Evolutionary conservation across 2,888 invertebrate species (phyloP).

Genomic region (Geophilus truncorum): DNA sequence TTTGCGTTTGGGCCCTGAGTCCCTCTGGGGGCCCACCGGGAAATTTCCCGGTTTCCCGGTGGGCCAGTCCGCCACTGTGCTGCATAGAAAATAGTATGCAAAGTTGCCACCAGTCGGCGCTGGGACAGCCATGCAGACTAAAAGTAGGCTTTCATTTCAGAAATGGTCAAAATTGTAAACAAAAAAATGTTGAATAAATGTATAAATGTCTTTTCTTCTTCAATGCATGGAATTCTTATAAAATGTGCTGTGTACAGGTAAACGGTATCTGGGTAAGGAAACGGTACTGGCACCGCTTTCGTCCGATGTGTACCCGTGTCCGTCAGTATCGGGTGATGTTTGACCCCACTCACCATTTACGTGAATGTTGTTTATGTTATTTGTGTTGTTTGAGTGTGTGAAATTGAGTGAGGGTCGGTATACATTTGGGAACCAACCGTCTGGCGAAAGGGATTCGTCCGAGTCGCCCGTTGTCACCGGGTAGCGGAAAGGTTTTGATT

Average conservation of each 20-base stretch:
- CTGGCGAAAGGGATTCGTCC: constrained; percentile 7
- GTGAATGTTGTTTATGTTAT: too few relatives aligned
- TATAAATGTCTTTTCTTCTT: background rate
- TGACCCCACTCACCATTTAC: background rate
- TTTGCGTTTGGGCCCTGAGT: too few relatives aligned
- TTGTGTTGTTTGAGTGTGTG: background rate
- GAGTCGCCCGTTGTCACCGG: background rate
- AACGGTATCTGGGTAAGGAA: constrained; percentile 35
- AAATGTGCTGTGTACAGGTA: background rate
- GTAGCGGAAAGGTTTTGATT: background rate
- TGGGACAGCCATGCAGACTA: too few relatives aligned
- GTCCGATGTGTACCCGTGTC: constrained; percentile 40
- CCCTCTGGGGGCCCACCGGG: too few relatives aligned
- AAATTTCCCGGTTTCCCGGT: too few relatives aligned
- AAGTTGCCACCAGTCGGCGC: too few relatives aligned
- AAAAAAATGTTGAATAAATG: background rate
- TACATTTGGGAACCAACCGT: background rate
- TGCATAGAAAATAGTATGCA: background rate
- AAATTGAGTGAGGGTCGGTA: background rate
- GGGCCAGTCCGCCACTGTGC: too few relatives aligned
- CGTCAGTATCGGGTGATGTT: constrained; percentile 29
- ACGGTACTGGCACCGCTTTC: constrained; percentile 39
- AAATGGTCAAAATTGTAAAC: background rate
- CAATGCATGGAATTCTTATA: background rate
- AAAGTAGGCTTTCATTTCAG: too few relatives aligned